Evolutionary conservation across 2,888 invertebrate genomes (phyloP).

Genomic region (Brachypalpus laphriformis): DNA sequence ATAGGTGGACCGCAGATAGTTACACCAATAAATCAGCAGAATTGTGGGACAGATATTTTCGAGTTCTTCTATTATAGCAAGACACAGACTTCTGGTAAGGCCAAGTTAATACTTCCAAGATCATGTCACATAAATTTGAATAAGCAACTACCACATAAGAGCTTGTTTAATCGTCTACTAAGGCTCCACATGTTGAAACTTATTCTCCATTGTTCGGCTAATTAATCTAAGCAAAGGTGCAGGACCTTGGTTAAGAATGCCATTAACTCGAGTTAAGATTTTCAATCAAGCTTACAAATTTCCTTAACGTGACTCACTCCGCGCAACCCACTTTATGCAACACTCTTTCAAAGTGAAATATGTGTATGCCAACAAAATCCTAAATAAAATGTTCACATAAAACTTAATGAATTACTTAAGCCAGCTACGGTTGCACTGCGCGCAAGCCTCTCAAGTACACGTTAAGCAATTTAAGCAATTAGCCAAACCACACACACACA

Average conservation of each 20-base stretch:
- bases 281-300: neutral
- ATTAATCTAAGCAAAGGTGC: neutral
- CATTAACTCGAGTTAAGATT: neutral
- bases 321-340: slow-evolving; percentile 13
- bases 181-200: too few relatives aligned
- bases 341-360: slow-evolving; percentile 20
- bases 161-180: too few relatives aligned
- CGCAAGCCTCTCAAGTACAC: slow-evolving; percentile 23
- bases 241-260: neutral
- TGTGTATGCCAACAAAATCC: slow-evolving; percentile 36
- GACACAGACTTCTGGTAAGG: too few relatives aligned
- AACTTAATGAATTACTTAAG: slow-evolving; percentile 72
- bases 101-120: too few relatives aligned
- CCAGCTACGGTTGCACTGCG: slow-evolving; percentile 7
- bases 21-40: too few relatives aligned
- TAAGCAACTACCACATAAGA: too few relatives aligned
- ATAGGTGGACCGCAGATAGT: too few relatives aligned
- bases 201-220: too few relatives aligned
- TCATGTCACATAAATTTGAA: too few relatives aligned
- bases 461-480: slow-evolving; percentile 70
- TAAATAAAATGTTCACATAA: slow-evolving; percentile 65
- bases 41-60: too few relatives aligned
- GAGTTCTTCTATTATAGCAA: too few relatives aligned
- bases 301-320: slow-evolving; percentile 44
- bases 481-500: slow-evolving; percentile 63